These are phyloP conservation scores for Psylliodes chrysocephalus DNA, from an alignment of 2,888 invertebrate species.

Conservation along the genomic window DNA sequence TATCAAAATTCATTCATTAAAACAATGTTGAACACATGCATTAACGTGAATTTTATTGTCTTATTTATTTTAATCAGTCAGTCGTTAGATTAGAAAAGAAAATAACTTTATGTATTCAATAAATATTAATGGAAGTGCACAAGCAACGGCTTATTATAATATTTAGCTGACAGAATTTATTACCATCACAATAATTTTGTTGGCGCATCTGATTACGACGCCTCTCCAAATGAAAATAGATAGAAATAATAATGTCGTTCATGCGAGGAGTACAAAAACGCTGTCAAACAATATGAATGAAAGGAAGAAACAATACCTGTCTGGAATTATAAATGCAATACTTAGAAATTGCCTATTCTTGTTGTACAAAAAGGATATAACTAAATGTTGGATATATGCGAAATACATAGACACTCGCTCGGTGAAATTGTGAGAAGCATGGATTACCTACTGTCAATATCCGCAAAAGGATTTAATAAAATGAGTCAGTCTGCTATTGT, in stretches of 20 bases:
- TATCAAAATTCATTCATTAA: too few species aligned
- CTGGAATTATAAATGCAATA: conserved; percentile 59
- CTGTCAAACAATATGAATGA: conserved; percentile 60
- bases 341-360: conserved; percentile 54
- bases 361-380: conserved; percentile 51
- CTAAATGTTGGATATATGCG: conserved; percentile 42
- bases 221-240: conserved; percentile 35
- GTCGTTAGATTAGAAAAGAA: too few species aligned
- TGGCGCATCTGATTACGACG: conserved; percentile 31
- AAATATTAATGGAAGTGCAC: conserved; percentile 3
- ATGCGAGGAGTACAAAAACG: conserved; percentile 54
- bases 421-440: conserved; percentile 30
- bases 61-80: too few species aligned
- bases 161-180: conserved; percentile 36
- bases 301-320: conserved; percentile 60
- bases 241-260: conserved; percentile 55
- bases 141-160: conserved; percentile 17
- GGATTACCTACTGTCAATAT: conserved; percentile 15
- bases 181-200: conserved; percentile 34
- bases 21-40: too few species aligned
- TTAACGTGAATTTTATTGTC: too few species aligned
- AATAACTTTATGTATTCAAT: conserved; percentile 7
- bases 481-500: neutral
- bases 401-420: conserved; percentile 37
- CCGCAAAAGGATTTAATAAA: neutral